Evolutionary conservation across 2,113 vertebrate genomes (phyloP), one percentile per base, ranked within the genome.

Genomic region (Strix uralensis): DNA sequence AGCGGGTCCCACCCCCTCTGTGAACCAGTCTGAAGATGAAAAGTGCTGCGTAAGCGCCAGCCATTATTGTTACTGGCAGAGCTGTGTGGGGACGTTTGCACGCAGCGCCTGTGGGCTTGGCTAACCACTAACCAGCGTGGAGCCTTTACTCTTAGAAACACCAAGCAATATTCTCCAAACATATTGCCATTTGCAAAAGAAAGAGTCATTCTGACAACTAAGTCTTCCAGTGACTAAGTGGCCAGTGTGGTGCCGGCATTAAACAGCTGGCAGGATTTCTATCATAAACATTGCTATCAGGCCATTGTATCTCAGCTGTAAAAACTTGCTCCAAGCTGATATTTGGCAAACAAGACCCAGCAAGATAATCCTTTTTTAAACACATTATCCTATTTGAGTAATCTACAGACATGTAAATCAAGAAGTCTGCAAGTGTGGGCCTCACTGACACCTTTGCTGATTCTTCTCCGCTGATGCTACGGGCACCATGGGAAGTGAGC

Each of bases 271-370:
- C 70, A 89, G 61, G 51, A 69, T 58, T 94, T 94, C 70, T 81
- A 18, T 46, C 57, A 42, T 32, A 55, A 96, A 79, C 72, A 75
- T 20, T 91, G 83, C 54, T 91, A 62, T 84, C 78, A 62, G 81
- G 30, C n/a, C n/a, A 46, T 30, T 80, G 78, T 77, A 66, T 73
- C 66, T 85, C 84, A 91, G 81, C 66, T 87, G 69, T 82, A 72
- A 95, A 81, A 94, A 85, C 62, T 80, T 80, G 77, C 51, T 95
- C n/a, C 29, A 12, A 70, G 49, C 46, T 92, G 40, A 38, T 62
- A 85, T 52, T 70, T 85, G 91, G 73, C 93, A 96, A 95, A 94
- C 66, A 95, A 89, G 88, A 70, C 22, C 15, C 61, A 77, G 69
- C 17, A 94, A 91, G 70, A 80, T 49, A 95, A 91, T 73, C 8